Base-by-base conservation (phyloP, 2,797 vertebrate genomes). In the Crocodylus rhombifer region DNA sequence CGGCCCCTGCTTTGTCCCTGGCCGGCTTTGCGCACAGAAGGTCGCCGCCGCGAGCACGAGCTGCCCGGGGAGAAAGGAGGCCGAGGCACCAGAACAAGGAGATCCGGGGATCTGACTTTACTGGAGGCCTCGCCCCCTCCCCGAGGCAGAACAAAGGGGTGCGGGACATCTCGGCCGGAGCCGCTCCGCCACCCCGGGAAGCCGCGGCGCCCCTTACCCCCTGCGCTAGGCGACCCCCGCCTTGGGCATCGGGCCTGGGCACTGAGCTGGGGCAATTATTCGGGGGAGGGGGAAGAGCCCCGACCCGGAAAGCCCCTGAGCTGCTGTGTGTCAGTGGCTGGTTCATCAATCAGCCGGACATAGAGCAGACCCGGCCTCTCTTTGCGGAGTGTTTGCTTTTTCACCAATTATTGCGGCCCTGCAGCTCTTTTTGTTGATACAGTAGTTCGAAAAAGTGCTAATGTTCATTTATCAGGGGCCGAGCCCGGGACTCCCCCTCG, bases 391-490 rank as follows among this genome's bases (percentile, higher is more conserved):
- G 99, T 99, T 99, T 99, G 99, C 99, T 99, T 99, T 99, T 98
- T 98, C 98, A 97, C 98, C 98, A 98, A 99, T 99, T 99, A 99
- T 99, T 99, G 98, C 98, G 96, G 98, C 97, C 96, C 97, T 97
- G 98, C 98, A 97, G 95, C 97, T 97, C 95, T 95, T 93, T 98
- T 98, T 99, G 99, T 99, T 99, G 98, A 99, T 98, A 99, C 98
- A 98, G 98, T 94, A 98, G 98, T 98, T 98, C 98, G 97, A 98
- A 98, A 98, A 98, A 98, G 98, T 99, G 98, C 98, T 98, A 97
- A 98, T 98, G 97, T 98, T 98, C 99, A 99, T 99, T 99, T 99
- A 99, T 99, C 99, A 99, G 98, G 98, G 97, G 94, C 97, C 96
- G 97, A 96, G 96, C 95, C 96, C 95, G 90, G 96, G 98, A 98